phyloP scores from a whole-genome alignment of 2,888 invertebrate species.

The Lasioglossum villosulum region DNA sequence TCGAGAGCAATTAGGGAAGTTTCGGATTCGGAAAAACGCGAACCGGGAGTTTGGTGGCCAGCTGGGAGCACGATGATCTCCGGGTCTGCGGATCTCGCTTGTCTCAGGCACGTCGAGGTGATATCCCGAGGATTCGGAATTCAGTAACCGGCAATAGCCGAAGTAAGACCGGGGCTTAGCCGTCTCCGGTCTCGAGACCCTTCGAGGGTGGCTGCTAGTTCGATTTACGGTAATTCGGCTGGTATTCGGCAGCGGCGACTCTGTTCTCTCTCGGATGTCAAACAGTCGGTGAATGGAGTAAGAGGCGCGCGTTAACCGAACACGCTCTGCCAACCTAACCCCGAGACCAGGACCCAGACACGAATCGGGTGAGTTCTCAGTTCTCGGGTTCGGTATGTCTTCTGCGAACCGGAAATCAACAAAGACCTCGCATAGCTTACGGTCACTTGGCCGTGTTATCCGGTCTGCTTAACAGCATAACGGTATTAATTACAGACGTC shows the following conservation, averaged over 20 bases:
- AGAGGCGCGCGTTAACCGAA: slow-evolving; percentile 49
- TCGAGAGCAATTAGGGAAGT: background rate
- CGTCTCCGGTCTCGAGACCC: slow-evolving; percentile 53
- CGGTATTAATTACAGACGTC: slow-evolving; percentile 66
- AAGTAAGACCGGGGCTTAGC: slow-evolving; percentile 55
- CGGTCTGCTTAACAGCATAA: slow-evolving; percentile 53
- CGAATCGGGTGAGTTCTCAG: slow-evolving; percentile 10
- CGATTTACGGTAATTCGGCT: slow-evolving; percentile 75
- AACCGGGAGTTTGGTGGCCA: background rate
- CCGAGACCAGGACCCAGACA: background rate
- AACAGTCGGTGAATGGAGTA: slow-evolving; percentile 66
- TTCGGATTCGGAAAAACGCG: background rate
- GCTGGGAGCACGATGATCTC: background rate
- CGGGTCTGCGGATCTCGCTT: slow-evolving; percentile 11
- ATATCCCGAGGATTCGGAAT: slow-evolving; percentile 52
- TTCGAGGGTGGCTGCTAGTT: slow-evolving; percentile 67
- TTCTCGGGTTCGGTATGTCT: slow-evolving; percentile 61
- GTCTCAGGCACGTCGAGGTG: slow-evolving; percentile 50
- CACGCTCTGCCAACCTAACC: slow-evolving; percentile 13
- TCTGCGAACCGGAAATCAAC: slow-evolving; percentile 59
- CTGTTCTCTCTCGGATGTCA: slow-evolving; percentile 71
- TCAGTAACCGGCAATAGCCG: slow-evolving; percentile 64
- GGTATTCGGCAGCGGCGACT: slow-evolving; percentile 68
- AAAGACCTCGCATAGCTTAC: slow-evolving; percentile 63
- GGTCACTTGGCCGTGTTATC: slow-evolving; percentile 56